A percentile compares a stretch with the other conserved stretches of the same genome.
These are phyloP conservation scores for Listronotus bonariensis DNA, from an alignment of 1,140 invertebrate genomes.

Conservation along the genomic window DNA sequence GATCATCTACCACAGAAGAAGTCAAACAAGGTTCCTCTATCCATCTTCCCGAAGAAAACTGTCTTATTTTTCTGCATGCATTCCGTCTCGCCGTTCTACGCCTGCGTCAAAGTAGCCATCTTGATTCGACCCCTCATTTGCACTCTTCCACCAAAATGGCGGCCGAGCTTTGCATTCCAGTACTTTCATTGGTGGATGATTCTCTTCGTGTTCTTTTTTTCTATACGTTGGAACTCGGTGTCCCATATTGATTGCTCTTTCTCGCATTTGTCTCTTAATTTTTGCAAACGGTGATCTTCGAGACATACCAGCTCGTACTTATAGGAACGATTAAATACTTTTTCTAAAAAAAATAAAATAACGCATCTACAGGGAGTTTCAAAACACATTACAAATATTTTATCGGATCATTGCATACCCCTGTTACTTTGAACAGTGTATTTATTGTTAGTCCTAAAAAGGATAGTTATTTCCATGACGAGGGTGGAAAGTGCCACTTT, in stretches of 20 bases:
- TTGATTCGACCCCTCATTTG: not conserved
- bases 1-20: slow-evolving; percentile 40
- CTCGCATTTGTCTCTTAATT: slow-evolving; percentile 51
- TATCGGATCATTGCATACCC: too few species aligned
- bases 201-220: slow-evolving; percentile 31
- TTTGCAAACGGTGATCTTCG: slow-evolving; percentile 52
- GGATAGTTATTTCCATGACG: too few species aligned
- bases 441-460: too few species aligned
- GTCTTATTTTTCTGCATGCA: not conserved
- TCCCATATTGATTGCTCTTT: slow-evolving; percentile 32
- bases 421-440: too few species aligned
- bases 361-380: too few species aligned
- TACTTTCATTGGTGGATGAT: slow-evolving; percentile 32
- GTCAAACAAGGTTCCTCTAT: slow-evolving; percentile 43
- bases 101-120: not conserved
- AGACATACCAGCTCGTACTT: slow-evolving; percentile 59
- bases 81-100: not conserved
- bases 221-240: slow-evolving; percentile 10
- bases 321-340: slow-evolving; percentile 58
- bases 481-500: too few species aligned
- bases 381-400: too few species aligned
- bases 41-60: slow-evolving; percentile 35
- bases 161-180: slow-evolving; percentile 27
- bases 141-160: slow-evolving; percentile 42
- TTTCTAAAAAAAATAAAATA: too few species aligned